phyloP scores from a whole-genome alignment of 2,888 invertebrate genomes.

The Hirtodrosophila cameraria region DNA sequence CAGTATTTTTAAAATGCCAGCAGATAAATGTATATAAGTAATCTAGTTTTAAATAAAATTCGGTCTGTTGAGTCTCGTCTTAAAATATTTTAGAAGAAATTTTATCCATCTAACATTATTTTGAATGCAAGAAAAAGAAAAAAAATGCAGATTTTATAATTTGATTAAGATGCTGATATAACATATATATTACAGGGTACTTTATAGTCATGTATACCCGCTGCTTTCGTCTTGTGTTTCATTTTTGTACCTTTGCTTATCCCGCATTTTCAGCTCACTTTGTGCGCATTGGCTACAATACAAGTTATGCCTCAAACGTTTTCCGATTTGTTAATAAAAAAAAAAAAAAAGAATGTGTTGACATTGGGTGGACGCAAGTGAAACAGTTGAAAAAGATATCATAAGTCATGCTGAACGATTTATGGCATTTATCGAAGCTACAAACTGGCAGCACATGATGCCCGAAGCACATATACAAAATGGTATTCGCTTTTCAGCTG shows the following conservation, averaged over 20 bases:
- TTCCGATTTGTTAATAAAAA: slow-evolving; percentile 38
- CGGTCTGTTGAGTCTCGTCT: too few species aligned
- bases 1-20: too few species aligned
- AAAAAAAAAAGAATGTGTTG: slow-evolving; percentile 57
- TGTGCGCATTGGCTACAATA: slow-evolving; percentile 14
- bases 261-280: slow-evolving; percentile 1
- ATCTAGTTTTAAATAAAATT: too few species aligned
- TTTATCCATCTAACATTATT: too few species aligned
- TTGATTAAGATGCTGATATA: neutral
- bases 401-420: slow-evolving; percentile 54
- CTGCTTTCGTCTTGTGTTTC: neutral
- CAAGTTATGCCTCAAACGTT: slow-evolving; percentile 30
- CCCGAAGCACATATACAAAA: slow-evolving; percentile 20
- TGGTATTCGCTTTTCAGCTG: slow-evolving; percentile 23
- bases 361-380: slow-evolving; percentile 29
- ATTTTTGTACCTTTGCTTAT: neutral
- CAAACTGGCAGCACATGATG: slow-evolving; percentile 22
- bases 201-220: neutral
- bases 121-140: too few species aligned
- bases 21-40: too few species aligned
- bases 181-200: neutral
- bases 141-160: too few species aligned
- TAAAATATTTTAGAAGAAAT: too few species aligned
- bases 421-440: slow-evolving; percentile 57
- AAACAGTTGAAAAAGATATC: slow-evolving; percentile 29